Percentiles rank a stretch among this genome's conserved stretches.
Evolutionary conservation across 2,113 vertebrate genomes (phyloP).

Genomic region (Cyprinodon brontotheroides): DNA sequence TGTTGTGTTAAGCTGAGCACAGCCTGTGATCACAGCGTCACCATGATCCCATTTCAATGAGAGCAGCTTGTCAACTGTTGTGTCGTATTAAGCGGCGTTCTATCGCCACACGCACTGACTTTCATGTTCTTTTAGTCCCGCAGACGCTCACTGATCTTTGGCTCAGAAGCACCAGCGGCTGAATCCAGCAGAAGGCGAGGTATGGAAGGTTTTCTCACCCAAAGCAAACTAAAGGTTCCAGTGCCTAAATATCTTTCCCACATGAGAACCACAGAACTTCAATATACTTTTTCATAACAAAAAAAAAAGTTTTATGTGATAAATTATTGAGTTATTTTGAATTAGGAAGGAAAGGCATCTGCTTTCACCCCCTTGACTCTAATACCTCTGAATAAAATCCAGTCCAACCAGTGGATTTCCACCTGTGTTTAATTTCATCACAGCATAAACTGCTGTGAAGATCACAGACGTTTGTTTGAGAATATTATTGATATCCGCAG

Average conservation of each 20-base stretch:
- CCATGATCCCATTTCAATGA: conserved; percentile 51
- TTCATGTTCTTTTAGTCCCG: conserved; percentile 56
- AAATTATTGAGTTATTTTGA: too few relatives aligned
- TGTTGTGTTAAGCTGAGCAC: conserved; percentile 68
- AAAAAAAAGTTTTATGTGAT: too few relatives aligned
- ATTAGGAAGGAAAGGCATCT: too few relatives aligned
- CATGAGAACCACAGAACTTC: not conserved
- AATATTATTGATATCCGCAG: too few relatives aligned
- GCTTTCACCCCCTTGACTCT: too few relatives aligned
- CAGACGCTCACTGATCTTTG: conserved; percentile 49
- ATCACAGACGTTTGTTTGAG: too few relatives aligned
- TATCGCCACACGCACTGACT: conserved; percentile 41
- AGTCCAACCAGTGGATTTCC: too few relatives aligned
- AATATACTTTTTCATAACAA: not conserved
- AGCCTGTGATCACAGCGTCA: conserved; percentile 70
- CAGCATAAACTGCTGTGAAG: not conserved
- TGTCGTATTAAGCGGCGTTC: conserved; percentile 64
- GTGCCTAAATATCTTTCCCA: too few relatives aligned
- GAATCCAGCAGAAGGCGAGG: conserved; percentile 48
- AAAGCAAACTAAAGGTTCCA: conserved; percentile 33
- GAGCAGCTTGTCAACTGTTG: conserved; percentile 65
- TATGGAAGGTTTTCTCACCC: conserved; percentile 35
- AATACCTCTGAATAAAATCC: too few relatives aligned
- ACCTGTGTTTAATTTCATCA: not conserved
- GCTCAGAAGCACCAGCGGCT: not conserved